Evolutionary conservation across 2,888 invertebrate species (phyloP).

Genomic region (Nesidiocoris tenuis): DNA sequence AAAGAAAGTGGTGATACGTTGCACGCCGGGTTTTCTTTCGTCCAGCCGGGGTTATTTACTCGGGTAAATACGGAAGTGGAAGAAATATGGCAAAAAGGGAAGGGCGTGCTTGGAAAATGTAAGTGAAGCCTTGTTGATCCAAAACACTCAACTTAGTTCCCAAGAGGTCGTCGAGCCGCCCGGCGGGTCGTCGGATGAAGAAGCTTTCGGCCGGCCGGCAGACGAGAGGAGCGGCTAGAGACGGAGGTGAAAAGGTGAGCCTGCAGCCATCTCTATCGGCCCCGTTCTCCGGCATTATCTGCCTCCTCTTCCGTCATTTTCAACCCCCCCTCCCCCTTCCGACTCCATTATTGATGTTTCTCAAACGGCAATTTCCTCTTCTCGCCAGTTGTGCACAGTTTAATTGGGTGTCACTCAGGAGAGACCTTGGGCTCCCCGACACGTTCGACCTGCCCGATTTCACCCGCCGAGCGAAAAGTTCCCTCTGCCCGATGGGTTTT

Average conservation of each 20-base stretch:
- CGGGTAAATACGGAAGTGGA: too few species aligned
- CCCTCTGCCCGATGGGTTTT: slow-evolving; percentile 10
- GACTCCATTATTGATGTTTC: slow-evolving; percentile 39
- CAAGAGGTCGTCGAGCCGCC: slow-evolving; percentile 22
- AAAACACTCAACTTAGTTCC: slow-evolving; percentile 35
- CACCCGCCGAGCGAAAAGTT: not conserved
- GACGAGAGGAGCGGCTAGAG: slow-evolving; percentile 3
- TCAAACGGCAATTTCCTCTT: slow-evolving; percentile 40
- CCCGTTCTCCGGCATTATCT: not conserved
- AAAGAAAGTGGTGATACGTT: too few species aligned
- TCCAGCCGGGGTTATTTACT: too few species aligned
- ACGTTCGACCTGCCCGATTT: slow-evolving; percentile 8
- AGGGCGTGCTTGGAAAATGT: slow-evolving; percentile 16
- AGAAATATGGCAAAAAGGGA: not conserved
- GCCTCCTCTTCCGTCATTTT: not conserved
- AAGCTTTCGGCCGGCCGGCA: slow-evolving; percentile 4
- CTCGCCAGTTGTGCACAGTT: slow-evolving; percentile 41
- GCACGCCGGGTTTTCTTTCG: too few species aligned
- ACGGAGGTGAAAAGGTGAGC: slow-evolving; percentile 24
- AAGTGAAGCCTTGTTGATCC: slow-evolving; percentile 40
- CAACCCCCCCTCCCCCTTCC: slow-evolving; percentile 1
- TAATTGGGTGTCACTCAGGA: slow-evolving; percentile 42
- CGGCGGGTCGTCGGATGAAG: slow-evolving; percentile 13
- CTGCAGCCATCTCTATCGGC: not conserved
- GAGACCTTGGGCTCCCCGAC: not conserved